Evolutionary conservation across 2,113 vertebrate species (phyloP).

Genomic region (Syngnathus scovelli): DNA sequence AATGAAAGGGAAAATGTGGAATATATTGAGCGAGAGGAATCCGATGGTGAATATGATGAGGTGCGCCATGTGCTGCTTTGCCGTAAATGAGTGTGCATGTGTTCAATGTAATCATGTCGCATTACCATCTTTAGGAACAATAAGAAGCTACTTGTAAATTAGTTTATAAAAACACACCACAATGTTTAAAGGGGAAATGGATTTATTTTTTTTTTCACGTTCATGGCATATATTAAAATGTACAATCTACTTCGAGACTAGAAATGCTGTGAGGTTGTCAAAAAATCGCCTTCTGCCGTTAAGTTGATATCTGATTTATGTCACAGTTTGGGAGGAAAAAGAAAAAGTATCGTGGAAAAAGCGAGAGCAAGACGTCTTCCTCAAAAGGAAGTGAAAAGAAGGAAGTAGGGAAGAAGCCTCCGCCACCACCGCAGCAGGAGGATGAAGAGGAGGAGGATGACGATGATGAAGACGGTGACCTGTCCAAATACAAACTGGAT

Average conservation of each 20-base stretch:
- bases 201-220: too few species aligned
- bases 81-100: not conserved
- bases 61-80: conserved; percentile 54
- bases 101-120: not conserved
- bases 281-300: not conserved
- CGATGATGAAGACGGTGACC: conserved; percentile 89
- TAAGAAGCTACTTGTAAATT: not conserved
- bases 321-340: conserved; percentile 95
- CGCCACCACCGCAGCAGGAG: not conserved
- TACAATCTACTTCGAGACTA: not conserved
- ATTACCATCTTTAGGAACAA: not conserved
- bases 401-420: conserved; percentile 61
- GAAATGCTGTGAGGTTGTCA: not conserved
- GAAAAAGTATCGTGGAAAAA: conserved; percentile 93
- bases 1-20: conserved; percentile 97
- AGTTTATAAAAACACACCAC: not conserved
- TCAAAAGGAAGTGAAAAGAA: conserved; percentile 86
- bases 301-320: conserved; percentile 1
- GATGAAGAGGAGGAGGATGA: conserved; percentile 77
- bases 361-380: conserved; percentile 68
- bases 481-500: conserved; percentile 97
- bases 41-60: conserved; percentile 98
- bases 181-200: too few species aligned
- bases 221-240: not conserved
- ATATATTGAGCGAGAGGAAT: conserved; percentile 96